Conservation (phyloP, 2,113 vertebrate genomes). For the Emydocephalus ijimae region DNA sequence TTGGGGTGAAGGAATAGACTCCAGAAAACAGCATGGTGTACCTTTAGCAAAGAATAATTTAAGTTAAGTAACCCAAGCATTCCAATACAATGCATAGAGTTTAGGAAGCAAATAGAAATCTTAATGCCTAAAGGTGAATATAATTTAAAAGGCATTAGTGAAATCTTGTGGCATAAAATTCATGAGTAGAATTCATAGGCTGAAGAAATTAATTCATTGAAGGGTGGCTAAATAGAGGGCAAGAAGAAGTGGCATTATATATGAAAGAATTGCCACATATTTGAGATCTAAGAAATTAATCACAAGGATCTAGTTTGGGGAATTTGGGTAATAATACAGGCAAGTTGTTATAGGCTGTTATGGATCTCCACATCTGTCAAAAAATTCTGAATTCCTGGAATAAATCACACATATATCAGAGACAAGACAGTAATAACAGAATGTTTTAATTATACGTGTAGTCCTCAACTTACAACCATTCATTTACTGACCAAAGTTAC, state of each 20-base stretch:
- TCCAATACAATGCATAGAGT: background rate
- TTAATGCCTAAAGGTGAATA: background rate
- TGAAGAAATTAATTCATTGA: background rate
- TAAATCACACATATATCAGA: background rate
- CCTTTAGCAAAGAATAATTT: background rate
- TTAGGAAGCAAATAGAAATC: background rate
- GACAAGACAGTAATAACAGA: background rate
- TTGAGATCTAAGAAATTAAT: background rate
- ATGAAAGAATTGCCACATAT: background rate
- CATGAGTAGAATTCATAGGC: background rate
- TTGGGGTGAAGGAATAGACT: background rate
- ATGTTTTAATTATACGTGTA: background rate
- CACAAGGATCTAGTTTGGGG: background rate
- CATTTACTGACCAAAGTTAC: background rate
- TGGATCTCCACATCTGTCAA: background rate
- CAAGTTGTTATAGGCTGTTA: background rate
- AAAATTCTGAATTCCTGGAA: background rate
- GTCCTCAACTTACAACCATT: background rate
- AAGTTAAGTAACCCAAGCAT: background rate
- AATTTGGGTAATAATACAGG: background rate
- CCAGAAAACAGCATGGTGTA: background rate
- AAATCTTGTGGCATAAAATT: background rate
- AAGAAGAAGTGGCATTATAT: background rate
- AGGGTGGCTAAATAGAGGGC: background rate
- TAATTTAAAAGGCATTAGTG: background rate